phyloP scores from a whole-genome alignment of 2,797 vertebrate genomes.

The Gymnothorax reevesii region DNA sequence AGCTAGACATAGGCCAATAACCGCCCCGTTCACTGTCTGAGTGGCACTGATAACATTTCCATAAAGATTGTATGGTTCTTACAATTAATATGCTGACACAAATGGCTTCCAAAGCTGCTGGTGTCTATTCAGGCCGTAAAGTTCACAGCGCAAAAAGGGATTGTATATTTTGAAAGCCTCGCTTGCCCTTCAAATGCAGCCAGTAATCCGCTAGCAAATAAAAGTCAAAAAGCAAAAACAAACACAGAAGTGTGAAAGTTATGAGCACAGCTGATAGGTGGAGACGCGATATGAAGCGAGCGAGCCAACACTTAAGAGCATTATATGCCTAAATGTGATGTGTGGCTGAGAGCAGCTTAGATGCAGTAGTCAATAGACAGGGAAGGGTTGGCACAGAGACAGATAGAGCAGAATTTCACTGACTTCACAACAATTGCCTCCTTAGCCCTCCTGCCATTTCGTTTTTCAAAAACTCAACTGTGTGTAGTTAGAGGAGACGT shows the following conservation, averaged over 20 bases:
- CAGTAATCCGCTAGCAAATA: slow-evolving; percentile 33
- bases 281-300: not conserved
- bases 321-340: not conserved
- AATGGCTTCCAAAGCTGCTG: slow-evolving; percentile 29
- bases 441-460: not conserved
- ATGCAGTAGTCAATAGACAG: not conserved
- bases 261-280: not conserved
- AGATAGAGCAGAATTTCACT: not conserved
- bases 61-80: slow-evolving; percentile 38
- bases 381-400: not conserved
- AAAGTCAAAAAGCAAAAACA: slow-evolving; percentile 26
- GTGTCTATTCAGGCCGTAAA: slow-evolving; percentile 20
- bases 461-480: not conserved
- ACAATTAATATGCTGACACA: slow-evolving; percentile 37
- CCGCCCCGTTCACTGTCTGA: slow-evolving; percentile 25
- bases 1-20: slow-evolving; percentile 29
- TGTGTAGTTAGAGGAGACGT: not conserved
- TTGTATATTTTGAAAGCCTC: slow-evolving; percentile 15
- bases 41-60: slow-evolving; percentile 33
- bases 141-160: slow-evolving; percentile 35
- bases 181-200: slow-evolving; percentile 22
- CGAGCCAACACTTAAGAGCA: not conserved
- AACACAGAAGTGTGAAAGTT: slow-evolving; percentile 9
- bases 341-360: not conserved
- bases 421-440: not conserved